Conservation (phyloP, 2,113 vertebrate genomes). For the human region DNA sequence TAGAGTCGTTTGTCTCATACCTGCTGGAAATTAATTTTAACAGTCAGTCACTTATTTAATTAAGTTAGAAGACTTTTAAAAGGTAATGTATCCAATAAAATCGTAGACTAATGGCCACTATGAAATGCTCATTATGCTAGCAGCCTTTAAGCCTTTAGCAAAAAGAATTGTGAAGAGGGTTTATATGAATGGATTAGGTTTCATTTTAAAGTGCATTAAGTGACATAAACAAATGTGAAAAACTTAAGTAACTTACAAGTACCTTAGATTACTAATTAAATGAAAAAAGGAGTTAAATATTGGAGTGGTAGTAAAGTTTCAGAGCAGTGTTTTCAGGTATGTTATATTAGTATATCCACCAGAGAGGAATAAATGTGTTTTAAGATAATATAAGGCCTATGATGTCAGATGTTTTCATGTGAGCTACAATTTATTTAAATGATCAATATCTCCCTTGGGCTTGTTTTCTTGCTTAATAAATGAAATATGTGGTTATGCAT, state of each 20-base stretch:
- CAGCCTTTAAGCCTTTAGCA: background rate
- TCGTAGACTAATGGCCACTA: background rate
- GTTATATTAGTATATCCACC: background rate
- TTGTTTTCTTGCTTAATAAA: constrained; percentile 30
- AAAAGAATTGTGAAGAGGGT: background rate
- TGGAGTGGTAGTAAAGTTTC: background rate
- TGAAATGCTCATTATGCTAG: background rate
- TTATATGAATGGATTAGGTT: constrained; percentile 2
- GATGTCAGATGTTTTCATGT: background rate
- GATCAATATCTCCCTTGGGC: background rate
- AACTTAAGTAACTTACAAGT: background rate
- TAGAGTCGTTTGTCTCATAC: background rate
- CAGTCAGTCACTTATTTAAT: background rate
- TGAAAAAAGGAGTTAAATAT: background rate
- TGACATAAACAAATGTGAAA: background rate
- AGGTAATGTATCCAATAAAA: constrained; percentile 35
- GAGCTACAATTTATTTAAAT: background rate
- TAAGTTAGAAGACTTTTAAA: constrained; percentile 41
- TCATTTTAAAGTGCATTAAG: constrained; percentile 21
- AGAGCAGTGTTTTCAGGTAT: background rate
- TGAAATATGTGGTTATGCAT: background rate
- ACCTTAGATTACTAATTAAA: background rate
- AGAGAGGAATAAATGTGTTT: background rate
- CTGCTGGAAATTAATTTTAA: constrained; percentile 44
- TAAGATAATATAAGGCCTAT: background rate